A percentile compares a stretch with the other conserved stretches of the same genome.
Evolutionary conservation across 2,113 vertebrate genomes (phyloP).

Genomic region (Phaethornis superciliosus): DNA sequence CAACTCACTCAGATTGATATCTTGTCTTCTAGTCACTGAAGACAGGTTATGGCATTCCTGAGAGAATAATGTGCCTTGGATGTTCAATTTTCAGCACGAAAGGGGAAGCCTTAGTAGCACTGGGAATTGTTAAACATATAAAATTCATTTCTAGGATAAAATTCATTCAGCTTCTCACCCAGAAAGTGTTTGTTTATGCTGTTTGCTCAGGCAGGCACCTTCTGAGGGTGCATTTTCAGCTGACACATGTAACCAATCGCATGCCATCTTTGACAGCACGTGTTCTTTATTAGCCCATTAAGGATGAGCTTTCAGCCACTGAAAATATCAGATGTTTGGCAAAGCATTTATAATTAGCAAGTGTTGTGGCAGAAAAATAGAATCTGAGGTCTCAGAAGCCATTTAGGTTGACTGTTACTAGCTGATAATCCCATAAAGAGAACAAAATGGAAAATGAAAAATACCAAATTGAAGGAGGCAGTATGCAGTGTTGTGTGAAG

Average conservation of each 20-base stretch:
- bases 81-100: not conserved
- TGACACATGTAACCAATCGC: not conserved
- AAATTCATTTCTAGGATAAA: not conserved
- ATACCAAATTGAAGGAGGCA: not conserved
- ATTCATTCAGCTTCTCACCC: conserved; percentile 1
- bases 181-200: not conserved
- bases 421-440: not conserved
- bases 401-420: not conserved
- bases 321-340: conserved; percentile 34
- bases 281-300: conserved; percentile 55
- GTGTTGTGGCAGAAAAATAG: conserved; percentile 43
- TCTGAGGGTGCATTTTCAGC: not conserved
- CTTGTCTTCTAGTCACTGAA: not conserved
- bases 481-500: not conserved
- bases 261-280: not conserved
- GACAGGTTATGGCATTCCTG: not conserved
- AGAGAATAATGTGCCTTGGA: not conserved
- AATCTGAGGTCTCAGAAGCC: conserved; percentile 8
- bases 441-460: not conserved
- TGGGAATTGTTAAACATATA: not conserved
- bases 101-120: not conserved
- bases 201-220: not conserved
- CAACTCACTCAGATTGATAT: not conserved
- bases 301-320: conserved; percentile 52
- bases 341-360: conserved; percentile 42